Evolutionary conservation across 2,113 vertebrate genomes (phyloP).

Genomic region (Tenrec ecaudatus): DNA sequence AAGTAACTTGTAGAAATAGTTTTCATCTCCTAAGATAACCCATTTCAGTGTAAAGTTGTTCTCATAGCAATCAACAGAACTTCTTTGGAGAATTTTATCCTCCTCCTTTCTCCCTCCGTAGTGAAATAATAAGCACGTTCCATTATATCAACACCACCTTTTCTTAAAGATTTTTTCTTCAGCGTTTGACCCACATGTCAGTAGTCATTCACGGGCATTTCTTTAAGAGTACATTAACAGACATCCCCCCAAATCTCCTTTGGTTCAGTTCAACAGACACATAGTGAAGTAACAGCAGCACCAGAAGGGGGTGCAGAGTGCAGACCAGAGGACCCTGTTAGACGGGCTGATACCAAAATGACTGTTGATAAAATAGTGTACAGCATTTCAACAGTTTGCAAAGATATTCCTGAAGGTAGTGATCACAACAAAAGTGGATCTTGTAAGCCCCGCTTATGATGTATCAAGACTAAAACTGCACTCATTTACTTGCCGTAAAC

Average conservation of each 20-base stretch:
- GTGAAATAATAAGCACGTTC: background rate
- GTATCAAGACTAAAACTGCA: no score
- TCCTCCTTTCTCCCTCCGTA: background rate
- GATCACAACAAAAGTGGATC: no score
- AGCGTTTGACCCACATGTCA: background rate
- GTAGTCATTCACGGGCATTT: background rate
- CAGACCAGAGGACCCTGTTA: no score
- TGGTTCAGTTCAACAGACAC: background rate
- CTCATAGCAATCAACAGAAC: background rate
- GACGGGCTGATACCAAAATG: no score
- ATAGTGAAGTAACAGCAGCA: background rate
- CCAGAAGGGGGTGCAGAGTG: no score
- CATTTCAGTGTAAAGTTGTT: background rate
- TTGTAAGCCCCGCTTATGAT: no score
- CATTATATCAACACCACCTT: background rate
- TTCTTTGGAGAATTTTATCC: background rate
- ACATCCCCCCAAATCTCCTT: background rate
- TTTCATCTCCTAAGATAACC: background rate
- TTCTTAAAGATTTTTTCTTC: background rate
- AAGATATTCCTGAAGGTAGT: no score
- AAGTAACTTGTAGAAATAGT: background rate
- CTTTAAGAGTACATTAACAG: conserved; percentile 27
- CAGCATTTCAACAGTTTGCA: no score
- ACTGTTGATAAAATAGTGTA: no score
- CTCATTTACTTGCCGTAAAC: no score